Evolutionary conservation across 2,888 invertebrate genomes (phyloP), one percentile per base, ranked within the genome.

Genomic region (Dicranocentrus wangi): DNA sequence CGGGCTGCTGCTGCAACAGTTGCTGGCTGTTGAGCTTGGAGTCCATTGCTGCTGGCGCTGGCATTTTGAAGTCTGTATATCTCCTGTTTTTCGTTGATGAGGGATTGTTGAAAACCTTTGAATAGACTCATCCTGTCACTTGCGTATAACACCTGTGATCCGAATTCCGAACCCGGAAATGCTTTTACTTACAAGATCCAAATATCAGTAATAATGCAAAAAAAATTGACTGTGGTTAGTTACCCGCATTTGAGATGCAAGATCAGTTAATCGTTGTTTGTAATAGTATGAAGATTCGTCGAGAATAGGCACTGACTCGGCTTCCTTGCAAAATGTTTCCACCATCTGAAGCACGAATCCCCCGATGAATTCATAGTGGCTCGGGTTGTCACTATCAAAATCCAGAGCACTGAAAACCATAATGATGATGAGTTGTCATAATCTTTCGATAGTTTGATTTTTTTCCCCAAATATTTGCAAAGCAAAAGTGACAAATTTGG

Each of bases 341-440:
- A 28, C 15, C 68, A 68, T 53, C 27, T 51, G 3, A 1, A 8
- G 28, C 28, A 68, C 1, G 19, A 63, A 78, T 8, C 25, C 70
- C 21, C 21, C 5, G 23, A 68, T 61, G 17, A 19, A 17, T 5
- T 51, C 17, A 1, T 51, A 23, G 32, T 78, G 78, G 42, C 19
- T 19, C 3, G 39, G 32, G 10, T 58, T 65, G 17, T 58, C 25
- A 1, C 13, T 19, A 39, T 77, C 68, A 15, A 77, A 63, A 3
- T 60, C 63, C 51, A 69, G 53, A 10, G 51, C 23, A 17, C 61
- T 76, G n/a, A 28, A 27, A 61, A 47, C 25, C 15, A 70, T 70
- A n/a, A 32, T 17, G 21, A 13, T 25, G n/a, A 51, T 51, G 51
- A 39, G n/a, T n/a, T n/a, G n/a, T n/a, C n/a, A n/a, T n/a, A n/a